Base-by-base conservation (phyloP, 2,888 invertebrate species). In the Sphaeridia pumilis region DNA sequence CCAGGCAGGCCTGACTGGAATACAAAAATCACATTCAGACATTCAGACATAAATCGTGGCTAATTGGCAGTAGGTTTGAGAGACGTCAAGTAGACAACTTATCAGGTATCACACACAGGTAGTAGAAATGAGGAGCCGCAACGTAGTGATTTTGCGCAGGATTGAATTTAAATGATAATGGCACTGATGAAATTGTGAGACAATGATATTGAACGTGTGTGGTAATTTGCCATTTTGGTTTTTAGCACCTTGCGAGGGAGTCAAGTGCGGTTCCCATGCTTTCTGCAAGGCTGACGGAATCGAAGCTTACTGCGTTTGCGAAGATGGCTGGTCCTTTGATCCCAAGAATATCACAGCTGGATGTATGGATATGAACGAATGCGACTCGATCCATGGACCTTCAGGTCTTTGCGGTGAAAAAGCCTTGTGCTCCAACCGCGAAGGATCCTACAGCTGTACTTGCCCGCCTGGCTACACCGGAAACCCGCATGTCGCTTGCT, bases 321-420 rank as follows among this genome's bases (percentile, higher is more conserved):
- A 92, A 69, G 86, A 87, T 55, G 92, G 92, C 1, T 92, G 89
- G 87, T 88, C 87, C 1, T 92, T 86, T 68, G 83, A 90, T 71
- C 90, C 92, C 0, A 81, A 77, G 52, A 87, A 92, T 67, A 85
- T 92, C 60, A 79, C 84, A 4, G 87, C 87, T 42, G 92, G 92
- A 54, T 92, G 92, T 68, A 78, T 89, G 55, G 79, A 79, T 78
- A 82, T 94, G 59, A 79, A 94, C 69, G 94, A 94, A 73, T 94
- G 94, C 68, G 87, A 89, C 67, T 71, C 75, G 48, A 72, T 79
- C 22, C 78, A 83, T 59, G 87, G 87, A 26, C 81, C 83, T 1
- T 83, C 79, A 45, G 87, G 88, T 47, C 78, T 83, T 61, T 92
- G 92, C 70, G 90, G 88, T n/a, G 74, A 75, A 58, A 84, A 88